These are phyloP conservation scores for Apodemus agrarius DNA, from an alignment of 2,797 vertebrate species.

Conservation along the genomic window DNA sequence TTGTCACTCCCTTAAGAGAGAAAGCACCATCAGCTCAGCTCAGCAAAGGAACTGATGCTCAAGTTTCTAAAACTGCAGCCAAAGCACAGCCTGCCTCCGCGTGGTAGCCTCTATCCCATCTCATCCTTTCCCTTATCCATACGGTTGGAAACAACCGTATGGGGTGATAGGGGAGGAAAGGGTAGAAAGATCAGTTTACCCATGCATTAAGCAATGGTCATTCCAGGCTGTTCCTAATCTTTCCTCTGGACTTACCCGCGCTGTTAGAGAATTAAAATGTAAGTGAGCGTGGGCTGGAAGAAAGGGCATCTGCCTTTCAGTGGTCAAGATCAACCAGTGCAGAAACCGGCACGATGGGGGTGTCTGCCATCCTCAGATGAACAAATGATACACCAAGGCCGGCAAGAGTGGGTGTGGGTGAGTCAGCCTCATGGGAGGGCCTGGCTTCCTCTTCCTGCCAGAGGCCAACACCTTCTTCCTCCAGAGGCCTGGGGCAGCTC, in stretches of 20 bases:
- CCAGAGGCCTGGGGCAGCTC: not conserved
- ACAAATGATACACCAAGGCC: not conserved
- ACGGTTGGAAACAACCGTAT: not conserved
- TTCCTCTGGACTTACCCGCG: not conserved
- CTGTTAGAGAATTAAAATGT: not conserved
- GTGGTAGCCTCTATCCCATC: not conserved
- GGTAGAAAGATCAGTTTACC: not conserved
- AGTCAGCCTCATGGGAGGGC: constrained; percentile 59
- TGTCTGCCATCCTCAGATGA: not conserved
- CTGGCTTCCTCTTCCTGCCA: constrained; percentile 71
- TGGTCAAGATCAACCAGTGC: not conserved
- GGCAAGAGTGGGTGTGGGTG: not conserved
- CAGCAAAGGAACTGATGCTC: not conserved
- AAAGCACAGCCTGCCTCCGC: not conserved
- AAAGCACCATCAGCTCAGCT: not conserved
- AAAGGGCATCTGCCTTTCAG: not conserved
- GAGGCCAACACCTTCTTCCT: constrained; percentile 53
- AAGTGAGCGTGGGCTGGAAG: not conserved
- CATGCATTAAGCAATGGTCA: not conserved
- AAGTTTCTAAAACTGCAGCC: not conserved
- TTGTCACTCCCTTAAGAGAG: not conserved
- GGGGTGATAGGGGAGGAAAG: not conserved
- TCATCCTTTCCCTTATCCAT: not conserved
- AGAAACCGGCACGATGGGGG: not conserved
- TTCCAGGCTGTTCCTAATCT: not conserved